Evolutionary conservation across 2,797 vertebrate genomes (phyloP).

Genomic region (Margarornis squamiger): DNA sequence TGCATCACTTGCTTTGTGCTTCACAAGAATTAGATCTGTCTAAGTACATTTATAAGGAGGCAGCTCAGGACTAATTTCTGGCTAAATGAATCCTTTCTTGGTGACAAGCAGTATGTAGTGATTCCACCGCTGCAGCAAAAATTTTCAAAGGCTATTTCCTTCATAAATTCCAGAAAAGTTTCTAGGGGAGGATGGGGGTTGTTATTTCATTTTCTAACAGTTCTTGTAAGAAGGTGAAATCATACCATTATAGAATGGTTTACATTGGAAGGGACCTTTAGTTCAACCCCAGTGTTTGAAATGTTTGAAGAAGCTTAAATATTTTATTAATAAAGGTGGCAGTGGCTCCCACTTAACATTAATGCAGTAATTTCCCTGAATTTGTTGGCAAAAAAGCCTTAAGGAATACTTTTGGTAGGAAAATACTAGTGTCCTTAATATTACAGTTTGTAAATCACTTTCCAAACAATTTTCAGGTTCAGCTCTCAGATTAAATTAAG

Average conservation of each 20-base stretch:
- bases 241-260: not conserved
- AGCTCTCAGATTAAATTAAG: not conserved
- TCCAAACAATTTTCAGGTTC: not conserved
- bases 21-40: conserved; percentile 5
- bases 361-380: not conserved
- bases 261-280: not conserved
- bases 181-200: not conserved
- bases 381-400: not conserved
- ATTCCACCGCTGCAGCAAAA: not conserved
- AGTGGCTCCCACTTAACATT: not conserved
- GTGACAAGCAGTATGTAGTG: not conserved
- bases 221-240: not conserved
- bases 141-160: not conserved
- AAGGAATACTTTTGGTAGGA: not conserved
- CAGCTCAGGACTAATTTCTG: conserved; percentile 21
- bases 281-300: not conserved
- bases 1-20: not conserved
- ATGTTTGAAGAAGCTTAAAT: not conserved
- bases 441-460: not conserved
- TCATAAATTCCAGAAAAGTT: not conserved
- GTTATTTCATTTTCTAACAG: not conserved
- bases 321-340: not conserved
- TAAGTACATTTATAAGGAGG: not conserved
- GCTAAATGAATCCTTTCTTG: conserved; percentile 13
- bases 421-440: not conserved